Evolutionary conservation across 2,888 invertebrate species (phyloP).

Genomic region (Stictocephala bisonia): DNA sequence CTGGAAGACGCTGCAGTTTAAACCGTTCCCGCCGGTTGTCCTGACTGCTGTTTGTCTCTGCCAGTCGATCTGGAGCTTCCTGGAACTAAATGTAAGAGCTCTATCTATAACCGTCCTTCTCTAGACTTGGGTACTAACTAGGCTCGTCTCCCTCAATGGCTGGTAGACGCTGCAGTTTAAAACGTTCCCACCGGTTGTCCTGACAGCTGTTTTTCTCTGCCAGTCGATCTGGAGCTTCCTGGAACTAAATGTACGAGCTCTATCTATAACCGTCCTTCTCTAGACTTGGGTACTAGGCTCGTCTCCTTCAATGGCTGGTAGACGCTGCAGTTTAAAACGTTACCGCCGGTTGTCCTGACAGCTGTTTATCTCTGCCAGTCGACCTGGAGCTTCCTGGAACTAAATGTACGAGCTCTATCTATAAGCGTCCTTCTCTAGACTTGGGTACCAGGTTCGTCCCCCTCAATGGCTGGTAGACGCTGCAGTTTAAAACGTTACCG

Average conservation of each 20-base stretch:
- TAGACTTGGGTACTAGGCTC: constrained; percentile 51
- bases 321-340: constrained; percentile 57
- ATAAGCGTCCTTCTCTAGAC: too few species aligned
- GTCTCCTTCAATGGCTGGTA: constrained; percentile 59
- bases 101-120: too few species aligned
- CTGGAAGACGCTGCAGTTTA: constrained; percentile 58
- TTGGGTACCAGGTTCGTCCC: too few species aligned
- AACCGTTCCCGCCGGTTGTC: constrained; percentile 52
- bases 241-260: too few species aligned
- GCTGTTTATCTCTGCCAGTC: not conserved
- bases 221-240: constrained; percentile 37
- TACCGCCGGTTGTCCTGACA: constrained; percentile 50
- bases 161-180: constrained; percentile 58
- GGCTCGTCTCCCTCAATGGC: constrained; percentile 59
- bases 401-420: too few species aligned
- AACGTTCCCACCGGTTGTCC: constrained; percentile 52
- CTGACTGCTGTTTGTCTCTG: not conserved
- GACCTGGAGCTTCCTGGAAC: constrained; percentile 42
- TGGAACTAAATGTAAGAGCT: constrained; percentile 34
- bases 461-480: too few species aligned
- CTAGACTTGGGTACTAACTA: constrained; percentile 46
- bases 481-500: too few species aligned
- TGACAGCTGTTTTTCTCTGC: not conserved
- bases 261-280: too few species aligned
- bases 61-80: constrained; percentile 37